phyloP scores from a whole-genome alignment of 2,113 vertebrate species.

The Psophia crepitans region DNA sequence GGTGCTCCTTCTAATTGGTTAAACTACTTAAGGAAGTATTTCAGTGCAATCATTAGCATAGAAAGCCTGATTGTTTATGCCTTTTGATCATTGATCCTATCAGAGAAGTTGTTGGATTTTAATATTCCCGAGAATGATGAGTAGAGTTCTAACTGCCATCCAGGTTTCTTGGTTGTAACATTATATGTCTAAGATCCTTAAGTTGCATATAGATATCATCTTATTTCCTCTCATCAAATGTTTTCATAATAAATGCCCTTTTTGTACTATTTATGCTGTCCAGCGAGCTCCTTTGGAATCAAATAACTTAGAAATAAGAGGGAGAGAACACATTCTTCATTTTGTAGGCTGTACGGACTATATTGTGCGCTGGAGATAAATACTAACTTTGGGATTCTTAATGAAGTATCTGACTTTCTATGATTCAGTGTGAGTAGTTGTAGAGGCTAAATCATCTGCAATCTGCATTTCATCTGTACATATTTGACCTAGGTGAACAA shows the following conservation, averaged over 20 bases:
- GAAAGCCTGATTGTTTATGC: slow-evolving; percentile 59
- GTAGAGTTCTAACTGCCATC: slow-evolving; percentile 19
- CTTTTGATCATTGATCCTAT: slow-evolving; percentile 65
- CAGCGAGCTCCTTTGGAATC: background rate
- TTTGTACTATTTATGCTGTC: slow-evolving; percentile 26
- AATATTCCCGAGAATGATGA: slow-evolving; percentile 54
- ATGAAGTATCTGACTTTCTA: background rate
- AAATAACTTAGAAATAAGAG: background rate
- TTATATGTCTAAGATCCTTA: slow-evolving; percentile 17
- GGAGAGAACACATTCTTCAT: background rate
- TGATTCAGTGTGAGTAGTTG: background rate
- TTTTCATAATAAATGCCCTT: slow-evolving; percentile 54
- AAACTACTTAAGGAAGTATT: slow-evolving; percentile 41
- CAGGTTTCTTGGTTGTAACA: slow-evolving; percentile 24
- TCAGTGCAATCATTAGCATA: slow-evolving; percentile 51
- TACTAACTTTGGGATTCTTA: background rate
- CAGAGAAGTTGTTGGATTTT: slow-evolving; percentile 25
- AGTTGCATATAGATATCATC: slow-evolving; percentile 44
- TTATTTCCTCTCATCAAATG: slow-evolving; percentile 55
- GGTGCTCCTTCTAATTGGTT: slow-evolving; percentile 41
- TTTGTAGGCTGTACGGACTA: background rate
- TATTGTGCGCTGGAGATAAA: background rate
- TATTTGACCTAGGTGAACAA: background rate
- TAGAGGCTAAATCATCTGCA: background rate
- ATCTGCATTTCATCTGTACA: background rate